These are phyloP conservation scores for Planococcus citri DNA, from an alignment of 1,140 invertebrate species.

Conservation along the genomic window DNA sequence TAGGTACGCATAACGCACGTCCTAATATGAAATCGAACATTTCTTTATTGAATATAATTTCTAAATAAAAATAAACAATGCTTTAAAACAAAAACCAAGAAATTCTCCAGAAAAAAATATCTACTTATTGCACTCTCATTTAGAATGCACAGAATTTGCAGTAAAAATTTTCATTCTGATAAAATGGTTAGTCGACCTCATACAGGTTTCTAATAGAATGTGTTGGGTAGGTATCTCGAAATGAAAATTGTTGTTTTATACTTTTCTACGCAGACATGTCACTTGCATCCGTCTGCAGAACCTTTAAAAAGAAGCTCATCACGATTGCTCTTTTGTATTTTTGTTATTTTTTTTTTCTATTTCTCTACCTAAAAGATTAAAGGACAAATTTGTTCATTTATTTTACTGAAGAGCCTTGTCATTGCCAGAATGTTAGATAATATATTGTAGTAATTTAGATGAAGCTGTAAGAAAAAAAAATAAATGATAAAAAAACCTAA, in stretches of 20 bases:
- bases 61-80: too few species aligned
- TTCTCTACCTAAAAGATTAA: background rate
- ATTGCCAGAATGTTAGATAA: background rate
- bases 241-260: background rate
- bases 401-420: conserved; percentile 1
- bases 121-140: too few species aligned
- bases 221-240: too few species aligned
- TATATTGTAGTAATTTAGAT: background rate
- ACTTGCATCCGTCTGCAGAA: background rate
- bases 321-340: conserved; percentile 7
- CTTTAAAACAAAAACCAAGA: too few species aligned
- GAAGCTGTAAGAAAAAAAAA: background rate
- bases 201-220: too few species aligned
- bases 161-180: too few species aligned
- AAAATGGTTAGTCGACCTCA: too few species aligned
- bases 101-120: too few species aligned
- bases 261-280: background rate
- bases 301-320: background rate
- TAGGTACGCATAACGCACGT: too few species aligned
- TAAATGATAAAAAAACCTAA: background rate
- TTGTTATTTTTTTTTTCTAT: background rate
- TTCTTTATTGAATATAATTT: too few species aligned
- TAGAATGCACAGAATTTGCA: too few species aligned
- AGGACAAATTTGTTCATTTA: background rate
- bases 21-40: too few species aligned